Evolutionary conservation across 2,113 vertebrate species (phyloP).

Genomic region (Prionailurus bengalensis): DNA sequence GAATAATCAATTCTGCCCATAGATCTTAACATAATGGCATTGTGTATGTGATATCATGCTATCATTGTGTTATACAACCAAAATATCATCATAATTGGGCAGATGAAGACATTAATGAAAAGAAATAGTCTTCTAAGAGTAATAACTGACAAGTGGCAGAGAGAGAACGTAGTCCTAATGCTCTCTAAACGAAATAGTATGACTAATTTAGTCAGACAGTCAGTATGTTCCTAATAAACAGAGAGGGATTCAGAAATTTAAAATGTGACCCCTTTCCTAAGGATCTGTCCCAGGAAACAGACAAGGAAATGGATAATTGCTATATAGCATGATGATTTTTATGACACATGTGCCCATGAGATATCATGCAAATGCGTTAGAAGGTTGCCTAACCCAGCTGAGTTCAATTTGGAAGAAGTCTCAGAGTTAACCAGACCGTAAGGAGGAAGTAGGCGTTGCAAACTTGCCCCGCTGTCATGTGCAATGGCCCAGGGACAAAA

Average conservation of each 20-base stretch:
- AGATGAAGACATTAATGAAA: neutral
- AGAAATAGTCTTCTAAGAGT: neutral
- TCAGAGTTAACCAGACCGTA: neutral
- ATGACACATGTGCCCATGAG: neutral
- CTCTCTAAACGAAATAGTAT: neutral
- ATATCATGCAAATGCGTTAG: neutral
- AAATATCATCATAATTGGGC: neutral
- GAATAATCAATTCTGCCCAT: neutral
- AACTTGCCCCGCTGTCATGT: neutral
- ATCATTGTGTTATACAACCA: neutral
- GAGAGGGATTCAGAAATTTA: neutral
- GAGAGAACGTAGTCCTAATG: neutral
- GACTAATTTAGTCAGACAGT: neutral
- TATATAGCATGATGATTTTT: neutral
- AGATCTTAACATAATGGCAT: neutral
- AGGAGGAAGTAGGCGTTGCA: neutral
- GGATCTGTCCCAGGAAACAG: conserved; percentile 1
- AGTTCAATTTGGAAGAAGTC: neutral
- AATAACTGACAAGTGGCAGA: neutral
- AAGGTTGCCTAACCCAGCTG: neutral
- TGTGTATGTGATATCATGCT: too few relatives aligned
- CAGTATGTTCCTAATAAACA: neutral
- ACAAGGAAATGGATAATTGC: neutral
- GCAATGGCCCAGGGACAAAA: neutral
- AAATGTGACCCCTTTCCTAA: neutral